Percentiles rank a stretch among this genome's conserved stretches.
These are phyloP conservation scores for Agrotis puta DNA, from an alignment of 2,888 invertebrate species.

Conservation along the genomic window DNA sequence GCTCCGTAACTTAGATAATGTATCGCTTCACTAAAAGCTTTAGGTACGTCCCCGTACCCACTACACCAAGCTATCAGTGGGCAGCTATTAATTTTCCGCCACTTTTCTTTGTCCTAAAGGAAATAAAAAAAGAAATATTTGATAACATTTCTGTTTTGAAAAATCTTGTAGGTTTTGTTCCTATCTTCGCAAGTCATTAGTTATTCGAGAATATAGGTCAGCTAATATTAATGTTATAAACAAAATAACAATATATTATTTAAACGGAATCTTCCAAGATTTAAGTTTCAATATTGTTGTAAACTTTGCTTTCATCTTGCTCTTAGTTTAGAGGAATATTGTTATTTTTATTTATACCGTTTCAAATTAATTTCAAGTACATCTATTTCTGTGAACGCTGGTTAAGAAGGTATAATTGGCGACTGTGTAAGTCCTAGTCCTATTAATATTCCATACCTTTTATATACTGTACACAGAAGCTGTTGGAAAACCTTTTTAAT, in stretches of 20 bases:
- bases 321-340: constrained; percentile 28
- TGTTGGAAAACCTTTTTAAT: too few relatives aligned
- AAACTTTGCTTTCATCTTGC: constrained; percentile 20
- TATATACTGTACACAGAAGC: too few relatives aligned
- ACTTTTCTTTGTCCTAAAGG: constrained; percentile 15
- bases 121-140: constrained; percentile 13
- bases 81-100: constrained; percentile 28
- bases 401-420: too few relatives aligned
- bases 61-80: constrained; percentile 13
- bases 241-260: constrained; percentile 8
- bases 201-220: too few relatives aligned
- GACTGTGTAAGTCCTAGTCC: too few relatives aligned
- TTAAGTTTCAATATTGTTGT: constrained; percentile 41
- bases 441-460: too few relatives aligned
- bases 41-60: constrained; percentile 2
- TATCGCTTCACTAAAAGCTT: constrained; percentile 49
- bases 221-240: constrained; percentile 12
- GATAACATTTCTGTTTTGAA: constrained; percentile 2
- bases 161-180: not conserved
- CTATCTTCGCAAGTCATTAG: not conserved
- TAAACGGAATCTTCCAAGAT: constrained; percentile 14
- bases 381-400: too few relatives aligned
- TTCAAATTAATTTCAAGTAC: constrained; percentile 14
- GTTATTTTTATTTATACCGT: constrained; percentile 47
- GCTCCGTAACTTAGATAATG: constrained; percentile 16